Conservation (phyloP, 2,888 invertebrate genomes). For the Cryptocephalus primarius region DNA sequence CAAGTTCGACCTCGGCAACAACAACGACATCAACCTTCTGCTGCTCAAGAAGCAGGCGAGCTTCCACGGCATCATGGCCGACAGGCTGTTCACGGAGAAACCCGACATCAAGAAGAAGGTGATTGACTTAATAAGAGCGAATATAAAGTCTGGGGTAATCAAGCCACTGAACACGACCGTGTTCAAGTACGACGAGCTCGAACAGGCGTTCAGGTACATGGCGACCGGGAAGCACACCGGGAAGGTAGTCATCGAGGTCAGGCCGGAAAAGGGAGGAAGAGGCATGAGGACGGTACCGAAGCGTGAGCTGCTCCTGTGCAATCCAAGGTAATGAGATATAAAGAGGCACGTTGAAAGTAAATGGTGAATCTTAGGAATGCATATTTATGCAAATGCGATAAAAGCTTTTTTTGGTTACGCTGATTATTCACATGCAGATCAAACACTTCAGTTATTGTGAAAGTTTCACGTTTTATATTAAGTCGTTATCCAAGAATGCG, state of each 20-base stretch:
- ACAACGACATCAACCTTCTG: constrained; percentile 53
- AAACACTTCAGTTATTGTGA: too few species aligned
- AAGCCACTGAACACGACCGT: constrained; percentile 55
- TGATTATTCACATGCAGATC: too few species aligned
- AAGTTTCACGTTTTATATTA: too few species aligned
- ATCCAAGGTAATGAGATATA: too few species aligned
- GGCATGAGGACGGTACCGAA: too few species aligned
- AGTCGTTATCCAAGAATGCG: too few species aligned
- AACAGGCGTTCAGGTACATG: constrained; percentile 58
- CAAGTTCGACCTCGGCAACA: constrained; percentile 66
- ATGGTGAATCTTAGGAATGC: too few species aligned
- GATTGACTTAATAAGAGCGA: background rate
- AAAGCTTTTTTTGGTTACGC: too few species aligned
- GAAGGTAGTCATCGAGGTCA: constrained; percentile 45
- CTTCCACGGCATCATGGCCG: constrained; percentile 70
- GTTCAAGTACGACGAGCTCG: constrained; percentile 55
- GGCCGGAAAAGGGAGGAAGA: constrained; percentile 21
- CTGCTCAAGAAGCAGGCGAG: constrained; percentile 59
- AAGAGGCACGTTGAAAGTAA: too few species aligned
- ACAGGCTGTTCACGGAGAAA: constrained; percentile 28
- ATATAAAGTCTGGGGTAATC: constrained; percentile 45
- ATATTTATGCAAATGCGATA: too few species aligned
- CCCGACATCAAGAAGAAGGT: constrained; percentile 5
- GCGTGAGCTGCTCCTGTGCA: too few species aligned
- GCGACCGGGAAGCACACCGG: constrained; percentile 70